Evolutionary conservation across 2,113 vertebrate genomes (phyloP), one percentile per base, ranked within the genome.

Genomic region (Dasyurus viverrinus): DNA sequence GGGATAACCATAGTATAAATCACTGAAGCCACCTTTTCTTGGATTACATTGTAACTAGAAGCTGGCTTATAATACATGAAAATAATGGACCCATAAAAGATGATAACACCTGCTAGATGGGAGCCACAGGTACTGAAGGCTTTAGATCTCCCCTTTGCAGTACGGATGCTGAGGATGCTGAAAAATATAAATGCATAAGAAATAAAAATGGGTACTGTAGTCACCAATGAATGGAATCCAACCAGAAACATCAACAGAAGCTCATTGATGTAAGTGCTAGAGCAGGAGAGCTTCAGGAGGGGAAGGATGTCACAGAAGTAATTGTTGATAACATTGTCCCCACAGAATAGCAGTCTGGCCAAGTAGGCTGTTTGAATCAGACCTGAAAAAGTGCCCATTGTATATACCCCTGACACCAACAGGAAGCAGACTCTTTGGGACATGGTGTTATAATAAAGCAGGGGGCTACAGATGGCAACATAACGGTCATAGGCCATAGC

Each of bases 1-100:
- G 97, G 97, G 52, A 97, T 98, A 68, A 98, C 93, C 19, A 95
- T 97, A 3, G 96, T 97, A 27, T 98, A 98, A 94, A 97, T 97
- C 27, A 98, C 94, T 23, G 97, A 98, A 47, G 96, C 95, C 84
- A 96, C 95, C 23, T 97, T 98, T 68, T 97, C 96, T 55, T 98
- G 95, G 42, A 89, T 95, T 54, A 47, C 89, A 57, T 96, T 94
- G 46, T 91, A 90, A 48, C 93, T 90, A 53, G 95, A 96, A 8
- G 90, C 89, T 89, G 95, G 95, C 25, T 90, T 50, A 23, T 94
- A 68, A 47, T 96, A 96, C 93, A 95, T 96, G 53, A 96, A 96
- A 19, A 96, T 96, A 27, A 94, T 94, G 8, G 95, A 94, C 4
- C 95, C 95, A 93, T 94, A 96, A 30, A 96, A 96, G 30, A 96